phyloP scores from a whole-genome alignment of 2,797 vertebrate genomes.

The Propithecus perrieri region DNA sequence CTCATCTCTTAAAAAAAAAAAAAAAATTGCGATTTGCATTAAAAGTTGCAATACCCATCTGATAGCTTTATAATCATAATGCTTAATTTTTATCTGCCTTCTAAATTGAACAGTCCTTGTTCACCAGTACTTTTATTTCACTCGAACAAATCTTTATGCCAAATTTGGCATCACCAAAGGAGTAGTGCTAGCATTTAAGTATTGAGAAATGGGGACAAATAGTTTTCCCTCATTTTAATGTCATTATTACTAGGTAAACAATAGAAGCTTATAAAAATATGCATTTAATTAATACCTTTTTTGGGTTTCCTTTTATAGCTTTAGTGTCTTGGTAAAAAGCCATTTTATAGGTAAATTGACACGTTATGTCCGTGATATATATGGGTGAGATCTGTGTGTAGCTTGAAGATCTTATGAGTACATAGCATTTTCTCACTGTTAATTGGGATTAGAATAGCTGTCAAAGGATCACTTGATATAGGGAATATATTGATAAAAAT shows the following conservation, averaged over 20 bases:
- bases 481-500: background rate
- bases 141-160: background rate
- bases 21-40: background rate
- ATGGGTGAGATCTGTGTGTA: background rate
- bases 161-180: background rate
- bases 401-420: constrained; percentile 22
- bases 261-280: constrained; percentile 26
- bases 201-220: background rate
- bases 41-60: background rate
- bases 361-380: background rate
- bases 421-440: background rate
- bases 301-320: constrained; percentile 16
- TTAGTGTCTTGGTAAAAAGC: constrained; percentile 10
- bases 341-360: background rate
- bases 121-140: background rate
- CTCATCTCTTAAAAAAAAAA: background rate
- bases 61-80: constrained; percentile 1
- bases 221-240: constrained; percentile 11
- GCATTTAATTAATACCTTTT: background rate
- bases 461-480: background rate
- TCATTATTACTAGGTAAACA: background rate
- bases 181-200: constrained; percentile 36
- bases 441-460: constrained; percentile 15
- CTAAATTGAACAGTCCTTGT: background rate
- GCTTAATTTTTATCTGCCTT: background rate